Conservation (phyloP, 1,140 invertebrate genomes). For the Scaptomyza hsui region DNA sequence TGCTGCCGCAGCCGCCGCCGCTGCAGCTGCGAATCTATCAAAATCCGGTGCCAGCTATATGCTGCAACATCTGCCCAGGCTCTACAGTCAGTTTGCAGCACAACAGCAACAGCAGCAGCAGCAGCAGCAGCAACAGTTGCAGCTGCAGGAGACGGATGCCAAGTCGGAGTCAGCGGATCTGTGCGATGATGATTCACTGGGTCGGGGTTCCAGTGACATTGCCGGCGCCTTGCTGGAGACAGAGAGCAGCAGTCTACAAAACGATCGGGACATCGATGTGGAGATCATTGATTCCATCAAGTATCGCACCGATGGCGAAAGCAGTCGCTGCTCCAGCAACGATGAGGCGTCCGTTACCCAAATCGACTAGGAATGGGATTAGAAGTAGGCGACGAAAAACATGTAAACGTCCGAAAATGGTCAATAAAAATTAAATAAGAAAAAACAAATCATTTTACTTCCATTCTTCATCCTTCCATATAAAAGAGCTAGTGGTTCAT, state of each 20-base stretch:
- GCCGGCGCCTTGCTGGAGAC: slow-evolving; percentile 22
- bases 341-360: slow-evolving; percentile 79
- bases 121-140: slow-evolving; percentile 39
- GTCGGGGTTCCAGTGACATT: slow-evolving; percentile 60
- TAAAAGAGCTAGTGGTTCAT: no score
- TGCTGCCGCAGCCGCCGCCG: slow-evolving; percentile 60
- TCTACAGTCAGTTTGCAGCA: slow-evolving; percentile 85
- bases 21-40: slow-evolving; percentile 61
- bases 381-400: no score
- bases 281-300: slow-evolving; percentile 83
- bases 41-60: slow-evolving; percentile 85
- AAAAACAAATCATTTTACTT: background rate
- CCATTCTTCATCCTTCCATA: no score
- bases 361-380: slow-evolving; percentile 62
- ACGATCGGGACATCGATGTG: slow-evolving; percentile 78
- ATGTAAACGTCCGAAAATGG: background rate
- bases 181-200: slow-evolving; percentile 75
- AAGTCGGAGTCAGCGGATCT: slow-evolving; percentile 73
- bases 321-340: slow-evolving; percentile 79
- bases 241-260: slow-evolving; percentile 43
- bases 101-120: slow-evolving; percentile 42
- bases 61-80: slow-evolving; percentile 85
- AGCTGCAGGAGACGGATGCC: slow-evolving; percentile 52
- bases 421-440: background rate
- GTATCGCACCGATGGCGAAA: slow-evolving; percentile 76